These are phyloP conservation scores for Limnephilus lunatus DNA, from an alignment of 2,888 invertebrate species.

Conservation along the genomic window DNA sequence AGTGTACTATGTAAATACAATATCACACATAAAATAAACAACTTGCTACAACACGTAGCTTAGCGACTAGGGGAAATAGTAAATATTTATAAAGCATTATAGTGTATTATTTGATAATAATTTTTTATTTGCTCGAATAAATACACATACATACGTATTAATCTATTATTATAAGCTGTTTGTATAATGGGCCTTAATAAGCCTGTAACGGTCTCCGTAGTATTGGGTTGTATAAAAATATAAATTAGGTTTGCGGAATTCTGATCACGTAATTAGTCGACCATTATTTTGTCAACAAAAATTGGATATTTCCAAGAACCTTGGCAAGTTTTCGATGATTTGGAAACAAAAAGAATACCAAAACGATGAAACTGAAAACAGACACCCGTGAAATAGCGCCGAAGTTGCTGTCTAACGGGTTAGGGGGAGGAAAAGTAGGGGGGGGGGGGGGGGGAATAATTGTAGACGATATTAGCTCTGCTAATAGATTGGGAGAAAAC, in stretches of 20 bases:
- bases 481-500: conserved; percentile 21
- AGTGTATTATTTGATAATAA: no score
- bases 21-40: no score
- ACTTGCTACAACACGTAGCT: no score
- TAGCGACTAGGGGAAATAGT: no score
- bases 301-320: neutral
- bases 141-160: no score
- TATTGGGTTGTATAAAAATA: neutral
- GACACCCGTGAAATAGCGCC: neutral
- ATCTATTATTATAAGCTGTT: no score
- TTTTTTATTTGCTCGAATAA: no score
- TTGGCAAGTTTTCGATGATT: neutral
- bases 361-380: neutral
- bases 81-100: no score
- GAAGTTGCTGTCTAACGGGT: neutral
- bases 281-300: neutral
- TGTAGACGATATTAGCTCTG: neutral
- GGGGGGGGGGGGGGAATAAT: neutral
- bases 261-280: neutral
- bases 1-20: no score
- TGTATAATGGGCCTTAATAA: no score
- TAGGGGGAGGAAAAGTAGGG: no score
- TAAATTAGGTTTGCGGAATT: neutral
- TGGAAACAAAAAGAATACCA: neutral
- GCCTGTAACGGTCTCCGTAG: neutral